These are phyloP conservation scores for Hirudinaria manillensis DNA, from an alignment of 2,888 invertebrate genomes.

Conservation along the genomic window DNA sequence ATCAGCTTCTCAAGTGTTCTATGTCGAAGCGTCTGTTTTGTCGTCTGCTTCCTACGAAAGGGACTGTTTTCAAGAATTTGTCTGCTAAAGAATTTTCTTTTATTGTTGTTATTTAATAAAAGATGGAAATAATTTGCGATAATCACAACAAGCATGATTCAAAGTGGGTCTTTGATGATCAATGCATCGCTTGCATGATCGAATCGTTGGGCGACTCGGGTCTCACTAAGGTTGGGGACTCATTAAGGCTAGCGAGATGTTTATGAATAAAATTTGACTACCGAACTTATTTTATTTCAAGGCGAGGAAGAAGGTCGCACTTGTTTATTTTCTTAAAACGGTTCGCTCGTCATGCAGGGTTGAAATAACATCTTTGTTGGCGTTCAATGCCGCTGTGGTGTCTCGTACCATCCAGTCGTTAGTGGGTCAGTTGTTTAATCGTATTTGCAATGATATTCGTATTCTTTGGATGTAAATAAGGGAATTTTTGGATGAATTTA, in stretches of 20 bases:
- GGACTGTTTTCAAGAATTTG: no score
- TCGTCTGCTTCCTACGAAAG: background rate
- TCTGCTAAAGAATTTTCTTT: no score
- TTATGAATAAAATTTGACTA: background rate
- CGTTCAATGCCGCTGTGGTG: no score
- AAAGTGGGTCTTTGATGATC: constrained; percentile 3
- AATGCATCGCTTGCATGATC: background rate
- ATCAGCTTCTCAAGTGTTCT: no score
- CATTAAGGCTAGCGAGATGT: background rate
- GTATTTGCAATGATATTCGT: no score
- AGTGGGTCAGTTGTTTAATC: no score
- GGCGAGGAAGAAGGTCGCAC: constrained; percentile 8
- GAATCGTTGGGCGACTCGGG: background rate
- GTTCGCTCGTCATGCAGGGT: background rate
- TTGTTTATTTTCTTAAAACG: background rate
- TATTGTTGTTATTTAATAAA: no score
- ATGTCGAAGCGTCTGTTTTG: no score
- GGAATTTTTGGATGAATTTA: no score
- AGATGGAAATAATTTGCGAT: constrained; percentile 19
- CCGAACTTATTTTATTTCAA: background rate
- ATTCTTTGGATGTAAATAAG: no score
- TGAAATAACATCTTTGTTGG: no score
- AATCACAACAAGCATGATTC: constrained; percentile 3
- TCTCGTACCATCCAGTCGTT: no score
- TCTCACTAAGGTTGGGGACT: background rate